Percentiles rank a stretch among this genome's conserved stretches.
These are phyloP conservation scores for Sander lucioperca DNA, from an alignment of 2,113 vertebrate genomes.

Conservation along the genomic window DNA sequence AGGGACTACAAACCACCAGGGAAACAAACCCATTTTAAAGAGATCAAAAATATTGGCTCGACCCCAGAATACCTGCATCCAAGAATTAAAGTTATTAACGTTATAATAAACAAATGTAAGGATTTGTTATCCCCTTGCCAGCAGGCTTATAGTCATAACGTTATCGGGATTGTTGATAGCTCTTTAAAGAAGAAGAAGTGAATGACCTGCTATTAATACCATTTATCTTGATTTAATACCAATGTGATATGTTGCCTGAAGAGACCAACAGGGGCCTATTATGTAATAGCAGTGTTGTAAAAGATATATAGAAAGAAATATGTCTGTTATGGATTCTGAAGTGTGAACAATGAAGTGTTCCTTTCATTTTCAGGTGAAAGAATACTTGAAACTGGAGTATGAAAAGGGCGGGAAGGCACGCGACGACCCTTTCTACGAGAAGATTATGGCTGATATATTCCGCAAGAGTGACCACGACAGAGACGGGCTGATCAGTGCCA, in stretches of 20 bases:
- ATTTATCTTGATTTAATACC: not conserved
- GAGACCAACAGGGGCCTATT: not conserved
- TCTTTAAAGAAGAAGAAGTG: not conserved
- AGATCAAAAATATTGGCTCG: not conserved
- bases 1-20: not conserved
- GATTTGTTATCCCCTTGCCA: not conserved
- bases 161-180: constrained; percentile 10
- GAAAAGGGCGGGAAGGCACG: constrained; percentile 86
- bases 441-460: constrained; percentile 92
- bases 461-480: constrained; percentile 89
- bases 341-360: not conserved
- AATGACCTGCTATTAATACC: not conserved
- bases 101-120: not conserved
- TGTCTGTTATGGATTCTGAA: not conserved
- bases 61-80: not conserved
- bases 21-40: not conserved
- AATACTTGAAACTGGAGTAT: constrained; percentile 90
- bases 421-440: constrained; percentile 88
- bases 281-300: not conserved
- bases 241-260: not conserved
- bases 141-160: too few species aligned
- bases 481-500: constrained; percentile 92
- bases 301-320: not conserved
- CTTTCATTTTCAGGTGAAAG: constrained; percentile 84
- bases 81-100: not conserved